Evolutionary conservation across 2,113 vertebrate species (phyloP).

Genomic region (Callopanchax toddi): DNA sequence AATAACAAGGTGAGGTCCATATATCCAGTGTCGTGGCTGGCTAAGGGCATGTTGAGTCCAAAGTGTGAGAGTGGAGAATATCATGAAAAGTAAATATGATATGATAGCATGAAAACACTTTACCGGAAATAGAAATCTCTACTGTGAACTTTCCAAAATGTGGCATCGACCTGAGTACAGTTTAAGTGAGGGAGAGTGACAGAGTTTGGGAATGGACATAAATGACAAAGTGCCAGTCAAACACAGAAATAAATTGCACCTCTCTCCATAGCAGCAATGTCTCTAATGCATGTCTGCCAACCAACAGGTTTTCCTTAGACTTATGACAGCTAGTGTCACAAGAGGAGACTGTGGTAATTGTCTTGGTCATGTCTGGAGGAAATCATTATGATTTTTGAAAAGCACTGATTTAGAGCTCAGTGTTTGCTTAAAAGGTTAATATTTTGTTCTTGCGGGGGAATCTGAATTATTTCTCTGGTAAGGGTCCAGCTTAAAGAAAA

Average conservation of each 20-base stretch:
- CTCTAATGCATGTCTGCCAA: slow-evolving; percentile 35
- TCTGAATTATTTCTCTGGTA: too few species aligned
- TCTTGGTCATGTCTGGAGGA: slow-evolving; percentile 1
- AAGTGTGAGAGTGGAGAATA: slow-evolving; percentile 5
- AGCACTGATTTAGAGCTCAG: too few species aligned
- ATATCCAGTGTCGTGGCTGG: not conserved
- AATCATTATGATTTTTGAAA: too few species aligned
- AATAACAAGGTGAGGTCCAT: not conserved
- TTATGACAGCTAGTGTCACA: slow-evolving; percentile 49
- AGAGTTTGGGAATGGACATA: slow-evolving; percentile 40
- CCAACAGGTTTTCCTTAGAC: slow-evolving; percentile 43
- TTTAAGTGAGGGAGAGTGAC: slow-evolving; percentile 29
- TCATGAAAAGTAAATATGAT: not conserved
- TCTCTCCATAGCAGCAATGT: slow-evolving; percentile 17
- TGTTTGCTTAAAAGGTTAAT: too few species aligned
- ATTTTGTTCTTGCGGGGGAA: too few species aligned
- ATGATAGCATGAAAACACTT: not conserved
- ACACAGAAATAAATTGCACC: slow-evolving; percentile 32
- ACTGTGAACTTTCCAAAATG: slow-evolving; percentile 13
- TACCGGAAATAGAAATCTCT: slow-evolving; percentile 13
- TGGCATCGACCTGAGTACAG: slow-evolving; percentile 27
- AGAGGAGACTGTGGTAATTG: slow-evolving; percentile 11
- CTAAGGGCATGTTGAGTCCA: not conserved
- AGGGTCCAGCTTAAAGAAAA: too few species aligned
- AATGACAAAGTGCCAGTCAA: slow-evolving; percentile 44